Evolutionary conservation across 2,888 invertebrate genomes (phyloP).

Genomic region (Stramonita haemastoma): DNA sequence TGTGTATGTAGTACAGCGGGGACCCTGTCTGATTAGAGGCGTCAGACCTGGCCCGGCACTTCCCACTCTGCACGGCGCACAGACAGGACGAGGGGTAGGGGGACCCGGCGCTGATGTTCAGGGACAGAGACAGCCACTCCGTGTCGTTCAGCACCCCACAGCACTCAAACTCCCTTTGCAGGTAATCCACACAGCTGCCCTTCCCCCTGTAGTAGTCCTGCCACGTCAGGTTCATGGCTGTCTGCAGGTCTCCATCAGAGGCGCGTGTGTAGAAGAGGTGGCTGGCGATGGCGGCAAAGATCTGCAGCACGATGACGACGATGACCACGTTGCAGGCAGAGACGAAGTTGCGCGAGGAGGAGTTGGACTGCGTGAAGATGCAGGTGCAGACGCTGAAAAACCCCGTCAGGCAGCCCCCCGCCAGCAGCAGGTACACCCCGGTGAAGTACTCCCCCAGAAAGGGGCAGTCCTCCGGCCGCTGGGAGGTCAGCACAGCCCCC

Average conservation of each 20-base stretch:
- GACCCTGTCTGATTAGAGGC: neutral
- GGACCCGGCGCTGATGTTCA: neutral
- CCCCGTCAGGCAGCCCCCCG: constrained; percentile 12
- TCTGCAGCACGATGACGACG: neutral
- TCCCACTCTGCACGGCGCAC: neutral
- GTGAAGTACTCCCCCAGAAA: constrained; percentile 27
- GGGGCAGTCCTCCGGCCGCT: constrained; percentile 9
- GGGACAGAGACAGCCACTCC: neutral
- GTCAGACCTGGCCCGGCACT: neutral
- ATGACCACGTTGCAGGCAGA: neutral
- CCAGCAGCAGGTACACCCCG: constrained; percentile 31
- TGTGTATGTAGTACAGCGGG: neutral
- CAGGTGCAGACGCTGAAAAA: constrained; percentile 4
- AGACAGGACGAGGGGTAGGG: neutral
- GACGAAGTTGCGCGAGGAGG: neutral
- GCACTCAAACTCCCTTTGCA: constrained; percentile 11
- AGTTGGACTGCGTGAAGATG: neutral
- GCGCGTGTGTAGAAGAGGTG: neutral
- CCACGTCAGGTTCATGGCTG: neutral
- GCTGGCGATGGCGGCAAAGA: neutral
- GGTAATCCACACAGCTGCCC: neutral
- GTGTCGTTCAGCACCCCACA: constrained; percentile 9
- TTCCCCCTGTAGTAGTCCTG: neutral
- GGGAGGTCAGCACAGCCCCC: neutral
- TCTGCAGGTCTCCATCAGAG: neutral